Evolutionary conservation across 2,797 vertebrate genomes (phyloP), one percentile per base, ranked within the genome.

Genomic region (Etheostoma perlongum): DNA sequence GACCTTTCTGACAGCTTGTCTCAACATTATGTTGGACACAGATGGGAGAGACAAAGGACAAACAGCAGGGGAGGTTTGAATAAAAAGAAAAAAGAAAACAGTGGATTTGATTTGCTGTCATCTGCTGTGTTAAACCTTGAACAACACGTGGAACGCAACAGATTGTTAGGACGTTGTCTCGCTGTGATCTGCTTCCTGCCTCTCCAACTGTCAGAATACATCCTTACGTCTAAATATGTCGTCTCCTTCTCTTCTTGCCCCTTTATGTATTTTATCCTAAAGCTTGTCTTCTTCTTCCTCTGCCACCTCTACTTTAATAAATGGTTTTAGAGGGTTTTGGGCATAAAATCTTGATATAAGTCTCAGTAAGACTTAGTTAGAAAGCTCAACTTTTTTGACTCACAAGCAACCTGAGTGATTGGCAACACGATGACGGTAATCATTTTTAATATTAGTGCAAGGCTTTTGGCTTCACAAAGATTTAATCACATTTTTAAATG

Each of bases 1-100:
- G 81, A 85, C 78, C 83, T 79, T 52, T 51, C 27, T 78, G 89
- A 87, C 88, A 80, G 83, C 73, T 78, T 72, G 81, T 86, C 83
- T 78, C 59, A 63, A 79, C 88, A 81, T 77, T 62, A 65, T 87
- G 86, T 79, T 63, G 66, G 69, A 79, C 73, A 65, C 85, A 82
- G 85, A 86, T 79, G 76, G 72, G 16, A 55, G 57, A 63, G 61
- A 85, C 77, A 78, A 80, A 58, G 75, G 71, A 85, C 71, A 73
- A 78, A 52, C 83, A 75, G 82, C 64, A 74, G 75, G 85, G 79
- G 49, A 49, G 13, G 1, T 65, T 83, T 60, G 0, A 36, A 51
- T 57, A 6, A 74, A 63, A 48, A 44, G 11, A 58, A 19, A 61
- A 59, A 27, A 0, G 2, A 46, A 76, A 83, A 70, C 16, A 55